Evolutionary conservation across 2,888 invertebrate species (phyloP).

Genomic region (Nymphalis urticae): DNA sequence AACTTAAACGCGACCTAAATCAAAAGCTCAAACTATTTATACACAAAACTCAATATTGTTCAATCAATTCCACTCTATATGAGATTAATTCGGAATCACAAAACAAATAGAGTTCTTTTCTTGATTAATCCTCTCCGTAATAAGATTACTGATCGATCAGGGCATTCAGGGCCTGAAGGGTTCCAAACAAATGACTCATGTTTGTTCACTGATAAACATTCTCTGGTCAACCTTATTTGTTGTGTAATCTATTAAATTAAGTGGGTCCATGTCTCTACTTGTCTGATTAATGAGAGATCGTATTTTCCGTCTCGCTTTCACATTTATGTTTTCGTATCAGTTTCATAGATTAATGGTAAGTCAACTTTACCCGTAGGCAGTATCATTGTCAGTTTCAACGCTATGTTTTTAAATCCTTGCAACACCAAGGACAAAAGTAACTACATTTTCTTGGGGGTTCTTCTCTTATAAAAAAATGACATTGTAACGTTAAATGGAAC

Average conservation of each 20-base stretch:
- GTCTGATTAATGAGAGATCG: background rate
- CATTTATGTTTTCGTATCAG: no score
- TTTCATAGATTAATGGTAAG: no score
- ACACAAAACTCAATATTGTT: background rate
- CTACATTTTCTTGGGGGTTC: no score
- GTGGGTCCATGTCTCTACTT: background rate
- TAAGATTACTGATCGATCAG: constrained; percentile 21
- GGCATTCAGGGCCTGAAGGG: constrained; percentile 5
- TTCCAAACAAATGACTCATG: constrained; percentile 2
- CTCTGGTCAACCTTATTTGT: constrained; percentile 9
- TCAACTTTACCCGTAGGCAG: no score
- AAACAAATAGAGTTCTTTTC: constrained; percentile 23
- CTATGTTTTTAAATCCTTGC: no score
- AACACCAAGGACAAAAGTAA: no score
- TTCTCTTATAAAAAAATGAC: no score
- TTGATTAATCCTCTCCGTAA: constrained; percentile 27
- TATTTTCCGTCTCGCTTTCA: background rate
- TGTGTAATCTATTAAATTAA: constrained; percentile 8
- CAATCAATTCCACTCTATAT: background rate
- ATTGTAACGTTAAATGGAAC: no score
- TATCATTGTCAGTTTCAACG: no score
- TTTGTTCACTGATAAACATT: constrained; percentile 9
- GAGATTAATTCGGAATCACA: constrained; percentile 9
- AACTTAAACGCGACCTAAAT: background rate
- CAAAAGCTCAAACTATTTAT: background rate